A percentile compares a stretch with the other conserved stretches of the same genome.
Conservation (phyloP, 2,888 invertebrate genomes). For the Athetis lepigone region DNA sequence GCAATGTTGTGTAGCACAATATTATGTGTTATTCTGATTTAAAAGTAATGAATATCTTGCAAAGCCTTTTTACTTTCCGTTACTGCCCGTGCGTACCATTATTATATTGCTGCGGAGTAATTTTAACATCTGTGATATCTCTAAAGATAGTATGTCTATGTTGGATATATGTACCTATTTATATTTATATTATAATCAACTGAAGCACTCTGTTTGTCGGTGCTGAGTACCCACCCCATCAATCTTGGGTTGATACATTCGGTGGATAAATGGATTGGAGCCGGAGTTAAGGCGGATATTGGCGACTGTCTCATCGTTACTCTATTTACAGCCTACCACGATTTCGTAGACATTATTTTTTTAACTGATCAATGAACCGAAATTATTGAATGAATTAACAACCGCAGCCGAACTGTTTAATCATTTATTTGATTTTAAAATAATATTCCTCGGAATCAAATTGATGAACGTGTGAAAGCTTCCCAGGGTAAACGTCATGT, state of each 20-base stretch:
- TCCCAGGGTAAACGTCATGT: constrained; percentile 70
- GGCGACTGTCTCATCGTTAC: constrained; percentile 56
- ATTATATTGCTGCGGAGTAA: too few relatives aligned
- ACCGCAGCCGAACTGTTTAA: neutral
- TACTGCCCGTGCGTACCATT: too few relatives aligned
- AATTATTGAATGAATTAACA: neutral
- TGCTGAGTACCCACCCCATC: constrained; percentile 67
- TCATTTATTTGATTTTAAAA: constrained; percentile 17
- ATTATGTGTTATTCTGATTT: too few relatives aligned
- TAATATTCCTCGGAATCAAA: constrained; percentile 56
- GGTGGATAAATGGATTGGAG: constrained; percentile 73
- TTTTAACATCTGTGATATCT: too few relatives aligned
- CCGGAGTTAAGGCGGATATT: constrained; percentile 65
- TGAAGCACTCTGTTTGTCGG: constrained; percentile 56
- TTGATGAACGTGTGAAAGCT: constrained; percentile 73
- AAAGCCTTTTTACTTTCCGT: too few relatives aligned
- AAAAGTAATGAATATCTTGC: too few relatives aligned
- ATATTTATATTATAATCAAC: constrained; percentile 63
- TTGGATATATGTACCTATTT: constrained; percentile 22
- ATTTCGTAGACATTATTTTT: constrained; percentile 39
- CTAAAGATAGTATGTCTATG: too few relatives aligned
- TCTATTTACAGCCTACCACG: constrained; percentile 25
- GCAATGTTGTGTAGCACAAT: too few relatives aligned
- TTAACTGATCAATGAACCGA: neutral
- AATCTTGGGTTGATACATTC: constrained; percentile 71